Base-by-base conservation (phyloP, 2,888 invertebrate genomes). In the Malachius bipustulatus region DNA sequence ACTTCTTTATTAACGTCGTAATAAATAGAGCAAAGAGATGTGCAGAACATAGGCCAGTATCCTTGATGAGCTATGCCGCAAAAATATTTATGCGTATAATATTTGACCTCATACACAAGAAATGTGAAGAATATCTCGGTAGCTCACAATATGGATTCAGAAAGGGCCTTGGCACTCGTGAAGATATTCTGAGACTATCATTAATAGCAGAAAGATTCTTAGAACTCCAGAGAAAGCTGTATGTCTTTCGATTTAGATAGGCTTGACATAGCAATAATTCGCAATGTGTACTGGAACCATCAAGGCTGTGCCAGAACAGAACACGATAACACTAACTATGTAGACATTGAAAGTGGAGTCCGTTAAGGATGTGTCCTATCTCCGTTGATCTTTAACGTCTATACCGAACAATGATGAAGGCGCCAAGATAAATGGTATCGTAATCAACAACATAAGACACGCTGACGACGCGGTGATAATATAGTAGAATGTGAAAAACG, bases 11-110 rank as follows among this genome's bases (percentile, higher is more conserved):
- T 16, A 15, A 24, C 3, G 32, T 42, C 13, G 39, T 41, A 27
- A 41, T 41, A 19, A 32, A 16, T 11, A 34, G 33, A n/a, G 38
- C 38, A 4, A 29, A 30, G 11, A 36, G 31, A 34, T 44, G 42
- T 26, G 30, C 24, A 15, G 40, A 42, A 10, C 34, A 40, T 35
- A 24, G 41, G 26, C 34, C 36, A n/a, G 41, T 45, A 12, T 34
- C 36, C 14, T 36, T 44, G 19, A 44, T 43, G 43, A 44, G 40
- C 32, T 37, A 43, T 27, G 16, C 12, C 16, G 11, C 16, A 10
- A 16, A 28, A 16, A 34, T 34, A 4, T 16, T 34, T 14, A 34
- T 34, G 28, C 16, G 34, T 13, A 28, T 34, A 16, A 28, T n/a
- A n/a, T n/a, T 27, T 12, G 12, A 27, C 8, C 10, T 15, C 6